Evolutionary conservation across 1,140 invertebrate genomes (phyloP).

Genomic region (Drosophila tristis): DNA sequence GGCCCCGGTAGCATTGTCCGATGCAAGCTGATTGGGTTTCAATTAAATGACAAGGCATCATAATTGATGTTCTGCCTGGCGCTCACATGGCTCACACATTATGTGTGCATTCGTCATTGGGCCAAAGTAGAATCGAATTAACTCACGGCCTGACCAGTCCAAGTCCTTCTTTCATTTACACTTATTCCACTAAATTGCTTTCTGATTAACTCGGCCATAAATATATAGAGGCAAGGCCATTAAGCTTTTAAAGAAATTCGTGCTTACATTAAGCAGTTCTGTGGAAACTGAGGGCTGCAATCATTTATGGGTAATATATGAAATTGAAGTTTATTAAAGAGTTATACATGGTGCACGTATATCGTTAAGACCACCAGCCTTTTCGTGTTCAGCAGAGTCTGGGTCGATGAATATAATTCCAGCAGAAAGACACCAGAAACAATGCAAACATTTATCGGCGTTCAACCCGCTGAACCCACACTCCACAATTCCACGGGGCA

Average conservation of each 20-base stretch:
- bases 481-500: not conserved
- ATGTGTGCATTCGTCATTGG: constrained; percentile 22
- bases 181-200: constrained; percentile 22
- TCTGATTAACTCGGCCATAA: not conserved
- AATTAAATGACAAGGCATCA: constrained; percentile 73
- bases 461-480: not conserved
- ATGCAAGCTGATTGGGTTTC: constrained; percentile 59
- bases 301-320: too few species aligned
- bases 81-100: constrained; percentile 23
- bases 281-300: too few species aligned
- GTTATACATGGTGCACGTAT: too few species aligned
- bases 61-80: constrained; percentile 59
- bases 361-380: too few species aligned
- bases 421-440: too few species aligned
- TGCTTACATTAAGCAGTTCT: too few species aligned
- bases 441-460: too few species aligned
- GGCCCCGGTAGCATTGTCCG: constrained; percentile 13
- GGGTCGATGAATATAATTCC: too few species aligned
- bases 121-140: constrained; percentile 11
- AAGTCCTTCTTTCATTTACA: not conserved
- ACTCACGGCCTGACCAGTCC: constrained; percentile 11
- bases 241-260: too few species aligned
- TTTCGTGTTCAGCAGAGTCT: too few species aligned
- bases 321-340: too few species aligned
- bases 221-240: too few species aligned